Conservation (phyloP, 2,888 invertebrate species). For the Odontocerum albicorne region DNA sequence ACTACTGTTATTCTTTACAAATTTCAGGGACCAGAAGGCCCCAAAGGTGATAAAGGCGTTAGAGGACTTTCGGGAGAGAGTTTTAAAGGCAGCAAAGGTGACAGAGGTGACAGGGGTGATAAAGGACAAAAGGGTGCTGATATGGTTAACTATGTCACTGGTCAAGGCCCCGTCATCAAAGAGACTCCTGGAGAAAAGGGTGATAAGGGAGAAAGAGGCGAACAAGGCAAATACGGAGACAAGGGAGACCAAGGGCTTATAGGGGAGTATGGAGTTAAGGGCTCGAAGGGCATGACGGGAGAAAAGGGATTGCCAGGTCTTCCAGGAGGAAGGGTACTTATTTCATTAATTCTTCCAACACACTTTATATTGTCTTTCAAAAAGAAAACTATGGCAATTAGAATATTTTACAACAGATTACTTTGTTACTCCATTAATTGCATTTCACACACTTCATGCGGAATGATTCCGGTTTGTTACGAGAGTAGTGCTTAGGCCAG, state of each 20-base stretch:
- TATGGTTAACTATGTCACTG: too few species aligned
- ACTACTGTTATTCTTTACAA: too few species aligned
- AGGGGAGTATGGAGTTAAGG: slow-evolving; percentile 71
- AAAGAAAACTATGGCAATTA: too few species aligned
- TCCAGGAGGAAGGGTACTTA: slow-evolving; percentile 79
- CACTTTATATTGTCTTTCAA: too few species aligned
- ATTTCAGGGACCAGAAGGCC: slow-evolving; percentile 68
- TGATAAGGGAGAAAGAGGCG: slow-evolving; percentile 63
- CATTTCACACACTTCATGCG: too few species aligned
- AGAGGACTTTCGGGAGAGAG: slow-evolving; percentile 62
- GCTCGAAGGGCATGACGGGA: slow-evolving; percentile 70
- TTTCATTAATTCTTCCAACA: too few species aligned
- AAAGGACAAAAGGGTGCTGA: slow-evolving; percentile 52
- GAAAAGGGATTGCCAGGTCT: slow-evolving; percentile 87
- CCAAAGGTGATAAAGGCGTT: slow-evolving; percentile 68
- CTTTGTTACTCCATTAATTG: too few species aligned
- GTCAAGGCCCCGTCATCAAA: slow-evolving; percentile 41
- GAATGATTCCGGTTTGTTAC: too few species aligned
- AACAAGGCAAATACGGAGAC: slow-evolving; percentile 62
- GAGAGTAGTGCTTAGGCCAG: too few species aligned
- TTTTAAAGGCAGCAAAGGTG: slow-evolving; percentile 62
- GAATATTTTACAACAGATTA: too few species aligned
- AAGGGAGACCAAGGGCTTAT: slow-evolving; percentile 71
- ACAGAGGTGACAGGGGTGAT: slow-evolving; percentile 59
- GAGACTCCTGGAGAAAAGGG: slow-evolving; percentile 57